Evolutionary conservation across 2,888 invertebrate species (phyloP).

Genomic region (Diachrysia chrysitis): DNA sequence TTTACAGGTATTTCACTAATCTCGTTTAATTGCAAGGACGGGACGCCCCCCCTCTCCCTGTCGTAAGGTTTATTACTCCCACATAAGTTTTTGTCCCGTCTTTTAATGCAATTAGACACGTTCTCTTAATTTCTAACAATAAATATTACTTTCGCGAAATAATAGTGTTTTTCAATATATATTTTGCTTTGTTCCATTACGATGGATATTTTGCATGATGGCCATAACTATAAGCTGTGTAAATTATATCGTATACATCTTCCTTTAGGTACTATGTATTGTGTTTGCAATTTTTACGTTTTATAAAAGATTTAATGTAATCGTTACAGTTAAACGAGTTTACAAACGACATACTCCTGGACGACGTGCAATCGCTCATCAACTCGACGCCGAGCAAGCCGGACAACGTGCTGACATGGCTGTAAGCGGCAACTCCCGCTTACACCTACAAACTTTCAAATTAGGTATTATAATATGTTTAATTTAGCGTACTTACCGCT

Average conservation of each 20-base stretch:
- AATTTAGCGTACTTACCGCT: constrained; percentile 65
- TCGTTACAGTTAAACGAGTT: constrained; percentile 93
- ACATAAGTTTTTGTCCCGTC: neutral
- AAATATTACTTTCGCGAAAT: neutral
- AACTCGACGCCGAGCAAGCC: constrained; percentile 96
- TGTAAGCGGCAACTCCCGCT: constrained; percentile 84
- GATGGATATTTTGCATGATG: neutral
- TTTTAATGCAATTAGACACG: neutral
- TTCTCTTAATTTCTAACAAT: neutral
- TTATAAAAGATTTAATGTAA: constrained; percentile 13
- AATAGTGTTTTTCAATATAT: too few relatives aligned
- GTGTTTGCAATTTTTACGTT: neutral
- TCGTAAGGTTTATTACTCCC: neutral
- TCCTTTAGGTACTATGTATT: neutral
- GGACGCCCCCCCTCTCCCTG: constrained; percentile 9
- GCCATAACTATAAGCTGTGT: too few relatives aligned
- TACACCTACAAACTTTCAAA: constrained; percentile 67
- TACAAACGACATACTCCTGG: constrained; percentile 95
- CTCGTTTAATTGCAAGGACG: constrained; percentile 40
- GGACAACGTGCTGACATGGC: constrained; percentile 96
- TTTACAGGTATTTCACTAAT: constrained; percentile 90
- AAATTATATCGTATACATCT: neutral
- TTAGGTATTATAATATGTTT: constrained; percentile 67
- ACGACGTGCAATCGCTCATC: constrained; percentile 96
- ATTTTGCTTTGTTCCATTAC: too few relatives aligned